Conservation (phyloP, 1,140 invertebrate genomes). For the Tetragonula clypearis region DNA sequence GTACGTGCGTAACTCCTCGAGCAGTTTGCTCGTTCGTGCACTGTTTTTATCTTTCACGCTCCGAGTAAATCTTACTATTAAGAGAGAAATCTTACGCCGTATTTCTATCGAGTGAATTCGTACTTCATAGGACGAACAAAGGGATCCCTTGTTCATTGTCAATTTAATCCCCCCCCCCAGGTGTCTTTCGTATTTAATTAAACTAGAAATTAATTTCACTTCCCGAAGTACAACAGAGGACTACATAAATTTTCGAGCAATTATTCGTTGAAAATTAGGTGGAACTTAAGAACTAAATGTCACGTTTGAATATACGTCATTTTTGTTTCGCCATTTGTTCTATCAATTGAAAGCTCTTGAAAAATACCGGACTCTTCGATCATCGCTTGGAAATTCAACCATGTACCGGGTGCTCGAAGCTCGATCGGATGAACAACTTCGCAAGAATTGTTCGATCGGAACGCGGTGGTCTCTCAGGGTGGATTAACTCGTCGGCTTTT, state of each 20-base stretch:
- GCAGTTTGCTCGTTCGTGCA: slow-evolving; percentile 26
- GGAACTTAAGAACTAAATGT: no score
- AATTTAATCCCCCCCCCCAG: no score
- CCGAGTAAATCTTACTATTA: neutral
- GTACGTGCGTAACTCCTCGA: neutral
- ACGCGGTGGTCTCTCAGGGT: neutral
- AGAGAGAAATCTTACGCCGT: neutral
- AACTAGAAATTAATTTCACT: no score
- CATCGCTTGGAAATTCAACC: neutral
- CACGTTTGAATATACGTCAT: no score
- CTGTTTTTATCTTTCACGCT: neutral
- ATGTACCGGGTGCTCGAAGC: neutral
- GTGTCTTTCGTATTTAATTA: no score
- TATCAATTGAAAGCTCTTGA: neutral
- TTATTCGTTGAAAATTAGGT: no score
- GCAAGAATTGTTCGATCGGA: neutral
- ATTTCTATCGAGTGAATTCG: no score
- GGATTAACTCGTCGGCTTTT: neutral
- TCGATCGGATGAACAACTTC: neutral
- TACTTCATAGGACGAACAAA: no score
- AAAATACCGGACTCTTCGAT: no score
- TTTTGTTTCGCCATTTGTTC: neutral
- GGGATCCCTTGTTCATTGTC: no score
- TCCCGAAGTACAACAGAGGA: no score
- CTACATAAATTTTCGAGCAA: no score